These are phyloP conservation scores for Perca schrenkii DNA, from an alignment of 2,113 vertebrate species.

Conservation along the genomic window DNA sequence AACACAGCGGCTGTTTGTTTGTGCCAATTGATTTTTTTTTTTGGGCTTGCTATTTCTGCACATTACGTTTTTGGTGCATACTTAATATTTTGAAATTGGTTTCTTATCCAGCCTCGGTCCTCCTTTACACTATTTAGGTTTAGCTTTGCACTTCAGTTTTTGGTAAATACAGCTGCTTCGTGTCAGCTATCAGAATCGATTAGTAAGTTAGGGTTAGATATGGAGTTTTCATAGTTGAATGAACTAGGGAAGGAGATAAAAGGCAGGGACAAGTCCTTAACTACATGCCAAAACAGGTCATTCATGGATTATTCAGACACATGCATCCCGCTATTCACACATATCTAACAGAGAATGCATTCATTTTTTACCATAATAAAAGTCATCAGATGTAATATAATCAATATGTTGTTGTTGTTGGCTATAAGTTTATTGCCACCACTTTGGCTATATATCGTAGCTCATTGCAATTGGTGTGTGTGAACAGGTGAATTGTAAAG, in stretches of 20 bases:
- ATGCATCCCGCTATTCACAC: background rate
- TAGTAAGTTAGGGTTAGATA: background rate
- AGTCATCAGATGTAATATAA: background rate
- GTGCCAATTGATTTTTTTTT: background rate
- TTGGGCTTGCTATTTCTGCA: background rate
- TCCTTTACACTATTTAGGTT: background rate
- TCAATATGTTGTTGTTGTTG: background rate
- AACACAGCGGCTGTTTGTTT: background rate
- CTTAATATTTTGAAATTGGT: background rate
- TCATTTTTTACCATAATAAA: no score
- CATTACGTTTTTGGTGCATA: background rate
- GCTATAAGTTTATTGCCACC: background rate
- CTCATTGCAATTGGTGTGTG: background rate
- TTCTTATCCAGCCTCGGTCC: background rate
- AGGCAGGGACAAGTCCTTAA: background rate
- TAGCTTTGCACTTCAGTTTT: background rate
- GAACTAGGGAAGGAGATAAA: background rate
- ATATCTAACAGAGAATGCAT: no score
- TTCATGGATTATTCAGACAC: background rate
- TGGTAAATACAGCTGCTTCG: background rate
- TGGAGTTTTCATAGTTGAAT: background rate
- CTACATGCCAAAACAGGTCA: background rate
- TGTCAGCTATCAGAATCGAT: background rate
- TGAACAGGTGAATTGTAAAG: background rate
- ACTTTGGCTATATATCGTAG: background rate